Conservation (phyloP, 1,140 invertebrate genomes). For the Drosophila orosa region DNA sequence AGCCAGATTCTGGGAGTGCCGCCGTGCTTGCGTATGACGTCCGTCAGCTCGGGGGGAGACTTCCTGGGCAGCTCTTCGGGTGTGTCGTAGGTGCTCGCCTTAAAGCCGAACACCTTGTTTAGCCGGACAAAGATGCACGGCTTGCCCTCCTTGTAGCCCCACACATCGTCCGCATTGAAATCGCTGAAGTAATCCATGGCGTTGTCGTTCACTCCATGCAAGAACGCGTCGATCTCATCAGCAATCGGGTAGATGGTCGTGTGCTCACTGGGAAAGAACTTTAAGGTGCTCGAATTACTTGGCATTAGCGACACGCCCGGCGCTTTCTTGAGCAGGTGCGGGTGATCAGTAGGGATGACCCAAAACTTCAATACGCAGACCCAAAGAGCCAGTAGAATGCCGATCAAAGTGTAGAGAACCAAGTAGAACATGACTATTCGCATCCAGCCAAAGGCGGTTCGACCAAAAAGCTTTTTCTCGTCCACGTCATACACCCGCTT, state of each 20-base stretch:
- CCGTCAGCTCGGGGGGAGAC: not conserved
- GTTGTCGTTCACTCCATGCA: conserved; percentile 9
- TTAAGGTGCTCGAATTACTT: not conserved
- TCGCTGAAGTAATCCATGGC: conserved; percentile 17
- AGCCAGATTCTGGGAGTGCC: conserved; percentile 50
- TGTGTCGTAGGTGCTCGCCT: conserved; percentile 38
- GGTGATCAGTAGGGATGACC: not conserved
- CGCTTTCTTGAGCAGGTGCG: conserved; percentile 15
- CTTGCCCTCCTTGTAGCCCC: conserved; percentile 36
- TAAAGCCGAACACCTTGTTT: conserved; percentile 43
- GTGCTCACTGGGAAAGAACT: not conserved
- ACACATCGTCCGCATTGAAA: conserved; percentile 43
- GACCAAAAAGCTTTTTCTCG: conserved; percentile 24
- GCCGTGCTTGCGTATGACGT: conserved; percentile 8
- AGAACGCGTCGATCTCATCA: conserved; percentile 32
- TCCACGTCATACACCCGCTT: conserved; percentile 55
- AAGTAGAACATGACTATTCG: conserved; percentile 50
- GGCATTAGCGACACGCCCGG: conserved; percentile 56
- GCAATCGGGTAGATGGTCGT: conserved; percentile 19
- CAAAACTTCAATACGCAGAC: no score
- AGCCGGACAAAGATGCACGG: conserved; percentile 58
- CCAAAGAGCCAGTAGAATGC: no score
- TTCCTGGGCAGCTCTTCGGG: conserved; percentile 23
- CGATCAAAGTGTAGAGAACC: conserved; percentile 4
- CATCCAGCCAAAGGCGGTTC: conserved; percentile 49